Base-by-base conservation (phyloP, 2,113 vertebrate genomes). In the Neogale vison region DNA sequence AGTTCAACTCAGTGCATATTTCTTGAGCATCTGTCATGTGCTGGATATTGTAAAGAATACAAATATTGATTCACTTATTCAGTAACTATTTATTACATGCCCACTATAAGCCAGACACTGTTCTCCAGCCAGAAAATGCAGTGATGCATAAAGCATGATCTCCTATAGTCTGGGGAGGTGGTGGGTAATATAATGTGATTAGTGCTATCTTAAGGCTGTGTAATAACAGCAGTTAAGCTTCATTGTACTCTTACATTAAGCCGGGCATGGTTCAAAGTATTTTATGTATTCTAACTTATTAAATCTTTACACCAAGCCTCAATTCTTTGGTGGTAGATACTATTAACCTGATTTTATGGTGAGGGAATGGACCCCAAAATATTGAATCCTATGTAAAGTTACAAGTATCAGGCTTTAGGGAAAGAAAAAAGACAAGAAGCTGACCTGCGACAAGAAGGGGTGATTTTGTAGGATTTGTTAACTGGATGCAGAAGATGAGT, bases 201-300 rank as follows among this genome's bases (percentile, higher is more conserved):
- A 57, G 20, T 83, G 26, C 4, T 42, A 12, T 65, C 71, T 4
- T 4, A 67, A 63, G 18, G 71, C 12, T 72, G 1, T 57, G 55
- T 65, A 63, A n/a, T 79, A 55, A 42, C 24, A 86, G 50, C 18
- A 57, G 15, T 24, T 29, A 79, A 61, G 29, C 80, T 74, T 77
- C 88, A 80, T 17, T 67, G 7, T 77, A 8, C 26, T 52, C 7
- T 88, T 92, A 67, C 4, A 55, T 3, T 79, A 72, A 95, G 21
- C 31, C 89, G 57, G 50, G 15, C 31, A 93, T 52, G 24, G 47
- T 59, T 87, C 91, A 83, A 90, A 86, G 67, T 50, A 96, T 9
- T 81, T 97, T 55, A 92, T 90, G 29, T 50, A 57, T 76, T 80
- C 57, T 95, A 92, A 87, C 8, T 86, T 74, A 81, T 39, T 89